phyloP scores from a whole-genome alignment of 2,888 invertebrate genomes.

The Mimumesa dahlbomi region DNA sequence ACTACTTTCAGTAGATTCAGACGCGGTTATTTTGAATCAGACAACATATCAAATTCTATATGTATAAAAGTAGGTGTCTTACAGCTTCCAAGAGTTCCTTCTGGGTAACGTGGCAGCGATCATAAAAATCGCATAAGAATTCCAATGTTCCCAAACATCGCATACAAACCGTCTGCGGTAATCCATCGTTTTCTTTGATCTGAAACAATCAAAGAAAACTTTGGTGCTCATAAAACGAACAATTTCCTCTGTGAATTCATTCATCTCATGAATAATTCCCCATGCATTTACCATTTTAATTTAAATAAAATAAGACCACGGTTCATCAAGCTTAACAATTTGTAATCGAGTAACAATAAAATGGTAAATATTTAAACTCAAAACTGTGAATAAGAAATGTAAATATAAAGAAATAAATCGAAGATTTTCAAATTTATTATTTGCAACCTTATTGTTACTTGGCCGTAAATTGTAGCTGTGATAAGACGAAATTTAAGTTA shows the following conservation, averaged over 20 bases:
- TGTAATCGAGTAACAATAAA: too few species aligned
- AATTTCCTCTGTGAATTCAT: too few species aligned
- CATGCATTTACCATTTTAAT: too few species aligned
- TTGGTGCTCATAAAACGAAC: too few species aligned
- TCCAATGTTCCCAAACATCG: conserved; percentile 71
- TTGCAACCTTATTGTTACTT: background rate
- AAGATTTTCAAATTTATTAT: background rate
- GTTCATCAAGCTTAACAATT: too few species aligned
- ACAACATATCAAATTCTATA: conserved; percentile 1
- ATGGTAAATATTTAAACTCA: background rate
- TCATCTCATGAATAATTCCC: too few species aligned
- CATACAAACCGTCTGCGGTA: conserved; percentile 68
- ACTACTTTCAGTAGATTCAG: background rate
- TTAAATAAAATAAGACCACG: too few species aligned
- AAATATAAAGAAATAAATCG: background rate
- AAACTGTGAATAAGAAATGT: background rate
- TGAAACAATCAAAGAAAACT: conserved; percentile 51
- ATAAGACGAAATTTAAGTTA: background rate
- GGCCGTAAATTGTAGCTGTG: background rate
- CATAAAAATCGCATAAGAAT: conserved; percentile 71
- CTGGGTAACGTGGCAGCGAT: conserved; percentile 68
- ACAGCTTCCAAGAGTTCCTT: conserved; percentile 34
- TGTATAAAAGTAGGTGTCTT: conserved; percentile 19
- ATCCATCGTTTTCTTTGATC: conserved; percentile 69
- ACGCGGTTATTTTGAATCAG: background rate